phyloP scores from a whole-genome alignment of 2,113 vertebrate species.

The Trematomus loennbergii region DNA sequence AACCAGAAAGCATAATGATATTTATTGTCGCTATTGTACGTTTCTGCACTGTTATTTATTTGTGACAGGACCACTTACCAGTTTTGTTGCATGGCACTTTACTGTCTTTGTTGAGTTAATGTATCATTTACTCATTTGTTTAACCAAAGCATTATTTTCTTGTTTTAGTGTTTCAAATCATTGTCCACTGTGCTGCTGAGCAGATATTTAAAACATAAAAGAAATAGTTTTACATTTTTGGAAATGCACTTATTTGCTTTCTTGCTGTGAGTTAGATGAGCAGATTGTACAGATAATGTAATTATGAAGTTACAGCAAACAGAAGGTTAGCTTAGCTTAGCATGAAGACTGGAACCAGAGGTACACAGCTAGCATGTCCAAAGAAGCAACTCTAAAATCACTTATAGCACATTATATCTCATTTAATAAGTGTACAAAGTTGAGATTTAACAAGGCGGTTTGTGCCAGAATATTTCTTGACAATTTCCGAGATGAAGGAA shows the following conservation, averaged over 20 bases:
- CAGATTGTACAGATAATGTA: not conserved
- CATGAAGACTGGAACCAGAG: not conserved
- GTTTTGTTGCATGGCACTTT: constrained; percentile 80
- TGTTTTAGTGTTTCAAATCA: constrained; percentile 24
- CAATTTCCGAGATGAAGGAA: not conserved
- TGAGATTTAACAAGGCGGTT: not conserved
- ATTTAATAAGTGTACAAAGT: not conserved
- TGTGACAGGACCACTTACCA: constrained; percentile 53
- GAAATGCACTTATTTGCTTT: constrained; percentile 5
- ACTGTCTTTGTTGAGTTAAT: constrained; percentile 65
- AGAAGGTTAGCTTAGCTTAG: not conserved
- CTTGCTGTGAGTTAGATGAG: not conserved
- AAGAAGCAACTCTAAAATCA: not conserved
- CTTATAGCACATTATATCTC: not conserved
- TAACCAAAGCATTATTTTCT: constrained; percentile 74
- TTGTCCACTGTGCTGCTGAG: constrained; percentile 26
- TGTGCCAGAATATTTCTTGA: not conserved
- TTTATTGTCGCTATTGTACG: constrained; percentile 45
- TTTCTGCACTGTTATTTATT: constrained; percentile 61
- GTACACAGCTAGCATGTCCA: not conserved
- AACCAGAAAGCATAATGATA: constrained; percentile 21
- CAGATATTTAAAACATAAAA: constrained; percentile 18
- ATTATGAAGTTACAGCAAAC: not conserved
- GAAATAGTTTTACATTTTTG: constrained; percentile 2
- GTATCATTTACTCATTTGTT: constrained; percentile 62